Evolutionary conservation across 2,888 invertebrate species (phyloP), one percentile per base, ranked within the genome.

Genomic region (Podotricha telesiphe): DNA sequence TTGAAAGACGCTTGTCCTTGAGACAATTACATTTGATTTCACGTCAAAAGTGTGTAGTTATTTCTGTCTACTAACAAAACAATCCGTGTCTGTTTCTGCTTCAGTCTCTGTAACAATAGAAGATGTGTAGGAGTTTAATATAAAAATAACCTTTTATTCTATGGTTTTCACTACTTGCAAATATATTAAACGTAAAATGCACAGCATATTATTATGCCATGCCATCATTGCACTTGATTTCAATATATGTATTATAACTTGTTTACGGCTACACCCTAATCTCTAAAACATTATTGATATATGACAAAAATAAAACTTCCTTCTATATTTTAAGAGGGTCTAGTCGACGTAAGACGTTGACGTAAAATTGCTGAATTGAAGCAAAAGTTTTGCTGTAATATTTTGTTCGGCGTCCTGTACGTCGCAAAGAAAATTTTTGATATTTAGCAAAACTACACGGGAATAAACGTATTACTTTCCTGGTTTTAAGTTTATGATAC

Each of bases 351-450:
- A 78, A 79, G 48, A 59, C 50, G 59, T 66, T 28, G 58, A 66
- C 80, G 82, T 77, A 76, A 80, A 84, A 84, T 81, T 79, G 86
- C 80, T 77, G 84, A 86, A 79, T 88, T 86, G 85, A 86, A 83
- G 85, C 82, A 82, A 84, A 87, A 86, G 82, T 82, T 84, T 79
- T 76, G 80, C 78, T 82, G 80, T 77, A 80, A 86, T 85, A 86
- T 88, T 86, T 86, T 85, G 80, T 80, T 74, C 74, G 76, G 75
- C 80, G 80, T 82, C 80, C 80, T 82, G 79, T 80, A 78, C 77
- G 75, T 76, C 77, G 53, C 76, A 74, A 69, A 73, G 73, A 79
- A 42, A 77, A 80, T 50, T 77, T n/a, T n/a, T 71, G 72, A 77
- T 76, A 80, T 82, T 69, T 80, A 75, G 73, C 73, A 75, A 76